phyloP scores from a whole-genome alignment of 2,113 vertebrate species.

The Phainopepla nitens region DNA sequence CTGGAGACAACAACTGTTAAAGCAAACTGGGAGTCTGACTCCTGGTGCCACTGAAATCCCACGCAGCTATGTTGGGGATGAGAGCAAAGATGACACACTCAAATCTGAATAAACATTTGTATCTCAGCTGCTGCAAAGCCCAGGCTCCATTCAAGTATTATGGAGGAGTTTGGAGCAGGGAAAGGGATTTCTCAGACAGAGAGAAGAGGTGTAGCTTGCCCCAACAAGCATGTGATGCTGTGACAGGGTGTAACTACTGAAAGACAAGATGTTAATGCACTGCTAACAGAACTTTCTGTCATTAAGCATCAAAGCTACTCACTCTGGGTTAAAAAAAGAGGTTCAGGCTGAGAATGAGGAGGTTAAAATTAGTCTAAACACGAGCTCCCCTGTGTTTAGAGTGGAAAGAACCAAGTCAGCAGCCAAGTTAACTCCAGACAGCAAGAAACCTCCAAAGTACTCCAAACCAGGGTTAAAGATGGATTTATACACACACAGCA shows the following conservation, averaged over 20 bases:
- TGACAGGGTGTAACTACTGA: background rate
- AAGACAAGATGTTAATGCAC: background rate
- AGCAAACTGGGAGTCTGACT: background rate
- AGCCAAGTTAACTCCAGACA: background rate
- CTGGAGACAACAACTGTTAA: slow-evolving; percentile 16
- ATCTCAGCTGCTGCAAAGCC: background rate
- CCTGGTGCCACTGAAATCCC: background rate
- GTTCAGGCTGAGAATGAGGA: background rate
- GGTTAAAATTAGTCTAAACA: background rate
- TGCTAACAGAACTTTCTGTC: background rate
- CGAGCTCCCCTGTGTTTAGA: background rate
- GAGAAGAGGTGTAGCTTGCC: background rate
- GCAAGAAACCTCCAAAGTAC: background rate
- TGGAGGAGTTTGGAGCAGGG: background rate
- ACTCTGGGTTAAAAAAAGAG: background rate
- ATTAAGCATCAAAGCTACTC: background rate
- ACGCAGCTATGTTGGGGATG: background rate
- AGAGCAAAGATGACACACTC: background rate
- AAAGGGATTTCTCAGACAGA: background rate
- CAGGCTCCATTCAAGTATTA: background rate
- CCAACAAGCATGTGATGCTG: background rate
- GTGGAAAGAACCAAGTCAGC: background rate
- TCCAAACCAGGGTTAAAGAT: background rate
- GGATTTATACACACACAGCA: accelerated
- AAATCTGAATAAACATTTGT: background rate